Conservation (phyloP, 2,888 invertebrate genomes). For the Brachynemurus nebulosus region DNA sequence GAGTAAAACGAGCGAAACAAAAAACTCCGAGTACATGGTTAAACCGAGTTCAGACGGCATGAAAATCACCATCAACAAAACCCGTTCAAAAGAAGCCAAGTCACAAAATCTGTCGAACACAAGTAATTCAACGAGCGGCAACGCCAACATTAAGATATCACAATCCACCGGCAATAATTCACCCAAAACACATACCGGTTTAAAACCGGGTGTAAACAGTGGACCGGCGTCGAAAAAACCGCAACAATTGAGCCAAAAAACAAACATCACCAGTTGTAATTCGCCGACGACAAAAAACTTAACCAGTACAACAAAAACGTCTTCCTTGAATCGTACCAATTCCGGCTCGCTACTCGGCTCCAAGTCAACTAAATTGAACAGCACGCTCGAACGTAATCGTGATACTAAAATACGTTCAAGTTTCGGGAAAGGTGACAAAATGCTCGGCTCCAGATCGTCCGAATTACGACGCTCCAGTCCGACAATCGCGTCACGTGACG, state of each 20-base stretch:
- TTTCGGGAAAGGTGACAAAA: conserved; percentile 47
- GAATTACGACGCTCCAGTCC: conserved; percentile 54
- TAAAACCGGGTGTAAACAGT: conserved; percentile 71
- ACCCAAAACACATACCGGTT: conserved; percentile 66
- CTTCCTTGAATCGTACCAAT: conserved; percentile 18
- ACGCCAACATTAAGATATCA: conserved; percentile 15
- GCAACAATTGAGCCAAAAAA: conserved; percentile 35
- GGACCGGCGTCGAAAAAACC: conserved; percentile 77
- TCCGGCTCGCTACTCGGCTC: conserved; percentile 38
- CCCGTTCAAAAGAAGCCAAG: conserved; percentile 49
- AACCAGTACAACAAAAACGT: conserved; percentile 6
- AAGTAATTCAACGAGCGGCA: conserved; percentile 10
- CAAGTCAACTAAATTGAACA: conserved; percentile 35
- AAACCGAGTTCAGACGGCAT: conserved; percentile 81
- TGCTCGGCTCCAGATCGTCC: conserved; percentile 43
- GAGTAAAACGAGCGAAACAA: conserved; percentile 30
- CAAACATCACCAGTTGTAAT: conserved; percentile 27
- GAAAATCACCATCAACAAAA: conserved; percentile 85
- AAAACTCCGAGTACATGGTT: conserved; percentile 77
- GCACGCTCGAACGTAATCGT: conserved; percentile 49
- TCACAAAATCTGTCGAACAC: conserved; percentile 28
- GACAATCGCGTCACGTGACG: conserved; percentile 42
- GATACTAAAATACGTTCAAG: conserved; percentile 45
- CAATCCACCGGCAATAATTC: conserved; percentile 46
- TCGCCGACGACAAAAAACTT: conserved; percentile 13